Percentiles rank a stretch among this genome's conserved stretches.
Conservation (phyloP, 2,113 vertebrate genomes). For the Coturnix japonica region DNA sequence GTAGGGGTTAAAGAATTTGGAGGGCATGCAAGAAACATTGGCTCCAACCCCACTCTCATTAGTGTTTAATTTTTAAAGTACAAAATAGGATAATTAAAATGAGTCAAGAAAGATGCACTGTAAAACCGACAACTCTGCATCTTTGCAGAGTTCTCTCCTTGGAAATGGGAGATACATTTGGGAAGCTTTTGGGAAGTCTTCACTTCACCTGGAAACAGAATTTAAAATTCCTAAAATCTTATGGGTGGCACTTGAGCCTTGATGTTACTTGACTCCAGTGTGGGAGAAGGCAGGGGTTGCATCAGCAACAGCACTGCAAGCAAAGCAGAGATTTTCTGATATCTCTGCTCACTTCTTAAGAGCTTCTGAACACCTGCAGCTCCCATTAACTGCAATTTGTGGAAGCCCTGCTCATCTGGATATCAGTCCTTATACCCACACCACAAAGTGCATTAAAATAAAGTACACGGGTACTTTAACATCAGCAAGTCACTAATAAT, state of each 20-base stretch:
- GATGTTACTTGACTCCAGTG: background rate
- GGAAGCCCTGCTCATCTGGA: background rate
- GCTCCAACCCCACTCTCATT: background rate
- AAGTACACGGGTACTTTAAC: background rate
- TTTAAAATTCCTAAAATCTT: background rate
- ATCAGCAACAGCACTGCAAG: background rate
- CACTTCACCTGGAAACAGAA: background rate
- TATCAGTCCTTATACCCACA: background rate
- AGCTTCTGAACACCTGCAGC: constrained; percentile 49
- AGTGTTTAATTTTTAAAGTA: background rate
- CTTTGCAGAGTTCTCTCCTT: background rate
- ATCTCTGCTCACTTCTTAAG: background rate
- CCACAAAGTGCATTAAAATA: background rate
- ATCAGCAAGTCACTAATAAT: constrained; percentile 24
- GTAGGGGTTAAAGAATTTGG: background rate
- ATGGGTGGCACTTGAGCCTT: background rate
- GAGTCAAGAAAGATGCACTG: background rate
- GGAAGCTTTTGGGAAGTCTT: background rate
- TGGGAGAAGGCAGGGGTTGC: background rate
- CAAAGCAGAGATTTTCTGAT: background rate
- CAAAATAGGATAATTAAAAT: background rate
- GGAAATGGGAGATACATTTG: background rate
- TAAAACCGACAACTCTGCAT: background rate
- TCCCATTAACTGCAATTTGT: constrained; percentile 1
- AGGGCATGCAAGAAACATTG: background rate